Percentiles rank a stretch among this genome's conserved stretches.
Conservation (phyloP, 2,113 vertebrate species). For the Albula glossodonta region DNA sequence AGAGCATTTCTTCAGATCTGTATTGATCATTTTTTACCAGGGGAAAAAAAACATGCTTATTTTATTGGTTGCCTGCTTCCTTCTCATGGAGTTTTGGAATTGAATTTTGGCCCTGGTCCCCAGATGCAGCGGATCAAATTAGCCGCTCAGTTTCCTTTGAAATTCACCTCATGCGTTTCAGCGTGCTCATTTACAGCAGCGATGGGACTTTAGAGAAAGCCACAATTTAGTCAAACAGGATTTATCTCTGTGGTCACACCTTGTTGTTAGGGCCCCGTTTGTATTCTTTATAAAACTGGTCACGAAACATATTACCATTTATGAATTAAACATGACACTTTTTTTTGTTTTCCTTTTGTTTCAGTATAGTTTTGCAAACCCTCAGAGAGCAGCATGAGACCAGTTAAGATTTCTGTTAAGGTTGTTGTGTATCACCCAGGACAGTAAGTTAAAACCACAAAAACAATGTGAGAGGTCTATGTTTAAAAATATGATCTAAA, state of each 20-base stretch:
- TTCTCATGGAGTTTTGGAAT: neutral
- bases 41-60: constrained; percentile 9
- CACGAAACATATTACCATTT: neutral
- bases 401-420: neutral
- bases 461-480: neutral
- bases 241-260: neutral
- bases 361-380: neutral
- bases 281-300: neutral
- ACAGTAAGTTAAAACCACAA: neutral
- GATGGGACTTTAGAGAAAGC: neutral
- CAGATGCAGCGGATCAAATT: neutral
- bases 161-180: constrained; percentile 1
- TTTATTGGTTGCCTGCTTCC: neutral
- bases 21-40: constrained; percentile 2
- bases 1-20: neutral
- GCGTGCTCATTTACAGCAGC: neutral
- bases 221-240: neutral
- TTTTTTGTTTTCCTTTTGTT: neutral
- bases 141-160: neutral
- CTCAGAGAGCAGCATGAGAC: neutral
- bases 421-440: neutral
- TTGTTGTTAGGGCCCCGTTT: neutral
- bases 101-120: neutral
- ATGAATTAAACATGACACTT: neutral
- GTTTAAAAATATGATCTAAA: neutral